Percentiles rank a stretch among this genome's conserved stretches.
phyloP scores from a whole-genome alignment of 1,140 invertebrate genomes.

The Drosophila nasuta region DNA sequence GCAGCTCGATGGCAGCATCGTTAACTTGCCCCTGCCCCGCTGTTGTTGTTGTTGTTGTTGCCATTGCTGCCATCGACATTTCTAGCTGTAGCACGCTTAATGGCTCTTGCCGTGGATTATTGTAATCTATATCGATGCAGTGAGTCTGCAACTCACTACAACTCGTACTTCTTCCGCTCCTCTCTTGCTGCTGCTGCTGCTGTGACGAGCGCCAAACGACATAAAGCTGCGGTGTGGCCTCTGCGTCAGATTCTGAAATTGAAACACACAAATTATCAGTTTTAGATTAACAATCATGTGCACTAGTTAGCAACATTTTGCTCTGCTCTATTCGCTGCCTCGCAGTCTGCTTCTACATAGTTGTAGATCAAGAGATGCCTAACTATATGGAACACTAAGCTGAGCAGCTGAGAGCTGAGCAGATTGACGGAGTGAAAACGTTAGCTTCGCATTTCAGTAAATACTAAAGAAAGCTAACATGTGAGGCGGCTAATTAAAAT shows the following conservation, averaged over 20 bases:
- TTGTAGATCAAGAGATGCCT: not conserved
- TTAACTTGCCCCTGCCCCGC: conserved; percentile 25
- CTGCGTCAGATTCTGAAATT: conserved; percentile 54
- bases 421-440: conserved; percentile 2
- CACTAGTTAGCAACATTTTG: not conserved
- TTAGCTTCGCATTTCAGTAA: not conserved
- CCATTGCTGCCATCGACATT: conserved; percentile 71
- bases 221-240: conserved; percentile 66
- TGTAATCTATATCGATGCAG: conserved; percentile 75
- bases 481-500: not conserved
- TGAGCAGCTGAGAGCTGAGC: not conserved
- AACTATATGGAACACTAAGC: conserved; percentile 1
- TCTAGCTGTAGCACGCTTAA: conserved; percentile 69
- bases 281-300: conserved; percentile 9
- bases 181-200: conserved; percentile 40
- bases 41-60: conserved; percentile 28
- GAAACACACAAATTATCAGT: conserved; percentile 25
- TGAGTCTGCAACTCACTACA: conserved; percentile 13
- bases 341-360: not conserved
- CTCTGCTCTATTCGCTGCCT: not conserved
- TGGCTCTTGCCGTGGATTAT: conserved; percentile 55
- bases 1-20: conserved; percentile 84
- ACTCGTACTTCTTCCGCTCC: not conserved
- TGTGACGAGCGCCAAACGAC: conserved; percentile 78
- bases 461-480: not conserved